These are phyloP conservation scores for Thecocarcelia acutangulata DNA, from an alignment of 2,888 invertebrate genomes.

Conservation along the genomic window DNA sequence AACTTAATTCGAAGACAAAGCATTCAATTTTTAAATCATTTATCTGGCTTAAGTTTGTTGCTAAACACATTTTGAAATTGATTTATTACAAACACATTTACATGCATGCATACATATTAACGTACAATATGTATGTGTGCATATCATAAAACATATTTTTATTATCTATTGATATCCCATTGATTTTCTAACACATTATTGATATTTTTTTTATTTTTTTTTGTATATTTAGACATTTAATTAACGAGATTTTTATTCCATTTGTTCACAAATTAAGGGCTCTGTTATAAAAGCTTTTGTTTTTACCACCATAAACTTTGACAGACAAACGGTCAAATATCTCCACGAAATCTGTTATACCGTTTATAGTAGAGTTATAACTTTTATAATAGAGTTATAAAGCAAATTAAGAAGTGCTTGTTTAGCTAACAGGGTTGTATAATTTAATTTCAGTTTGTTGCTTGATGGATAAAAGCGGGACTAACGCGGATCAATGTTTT, in stretches of 20 bases:
- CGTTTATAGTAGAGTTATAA: constrained; percentile 38
- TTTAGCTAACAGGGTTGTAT: not conserved
- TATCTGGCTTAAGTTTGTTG: constrained; percentile 11
- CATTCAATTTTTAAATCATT: constrained; percentile 18
- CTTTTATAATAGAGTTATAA: constrained; percentile 30
- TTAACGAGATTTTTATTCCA: constrained; percentile 24
- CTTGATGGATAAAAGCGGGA: too few species aligned
- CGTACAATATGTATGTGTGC: too few species aligned
- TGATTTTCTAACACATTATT: constrained; percentile 43
- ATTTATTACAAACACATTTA: constrained; percentile 21
- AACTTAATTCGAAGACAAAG: constrained; percentile 6
- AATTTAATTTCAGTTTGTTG: too few species aligned
- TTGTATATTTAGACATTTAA: constrained; percentile 35
- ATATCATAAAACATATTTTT: constrained; percentile 62
- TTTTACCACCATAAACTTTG: constrained; percentile 4
- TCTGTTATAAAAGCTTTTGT: not conserved
- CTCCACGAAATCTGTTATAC: constrained; percentile 58
- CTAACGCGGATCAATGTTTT: too few species aligned
- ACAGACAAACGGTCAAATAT: constrained; percentile 5
- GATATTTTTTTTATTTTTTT: constrained; percentile 12
- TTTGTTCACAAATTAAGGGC: constrained; percentile 16
- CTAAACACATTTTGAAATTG: constrained; percentile 23
- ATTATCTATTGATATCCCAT: constrained; percentile 27
- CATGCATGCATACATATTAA: too few species aligned
- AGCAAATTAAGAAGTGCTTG: constrained; percentile 14